phyloP scores from a whole-genome alignment of 2,113 vertebrate species.

The Lepidothrix coronata region DNA sequence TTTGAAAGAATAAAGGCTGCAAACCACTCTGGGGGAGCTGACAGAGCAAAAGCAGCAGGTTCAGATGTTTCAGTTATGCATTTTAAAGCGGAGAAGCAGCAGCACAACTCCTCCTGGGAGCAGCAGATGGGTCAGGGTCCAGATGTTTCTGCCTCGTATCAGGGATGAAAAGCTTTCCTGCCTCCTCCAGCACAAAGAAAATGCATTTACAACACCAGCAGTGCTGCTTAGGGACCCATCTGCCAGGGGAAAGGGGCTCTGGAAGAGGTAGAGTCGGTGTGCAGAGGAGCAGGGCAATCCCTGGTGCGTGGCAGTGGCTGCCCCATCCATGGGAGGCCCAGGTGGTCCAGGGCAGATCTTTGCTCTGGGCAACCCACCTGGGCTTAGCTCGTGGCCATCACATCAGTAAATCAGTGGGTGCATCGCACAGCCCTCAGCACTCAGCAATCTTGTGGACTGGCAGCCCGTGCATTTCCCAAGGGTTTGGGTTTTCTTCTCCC shows the following conservation, averaged over 20 bases:
- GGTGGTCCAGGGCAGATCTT: not conserved
- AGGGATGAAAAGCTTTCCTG: not conserved
- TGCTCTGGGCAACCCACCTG: not conserved
- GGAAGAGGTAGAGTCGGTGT: not conserved
- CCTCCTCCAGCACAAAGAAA: not conserved
- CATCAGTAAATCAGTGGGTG: not conserved
- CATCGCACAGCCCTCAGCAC: fast-evolving
- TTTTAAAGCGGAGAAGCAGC: not conserved
- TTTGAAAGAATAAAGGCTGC: not conserved
- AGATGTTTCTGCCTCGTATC: not conserved
- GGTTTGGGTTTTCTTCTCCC: not conserved
- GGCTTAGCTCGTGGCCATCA: not conserved
- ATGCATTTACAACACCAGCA: not conserved
- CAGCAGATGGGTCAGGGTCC: not conserved
- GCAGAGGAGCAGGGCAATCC: not conserved
- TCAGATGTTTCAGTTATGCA: not conserved
- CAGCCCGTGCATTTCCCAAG: not conserved
- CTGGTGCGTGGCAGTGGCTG: fast-evolving
- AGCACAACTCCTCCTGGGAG: not conserved
- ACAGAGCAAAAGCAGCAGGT: not conserved
- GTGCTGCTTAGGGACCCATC: not conserved
- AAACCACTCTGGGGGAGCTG: not conserved
- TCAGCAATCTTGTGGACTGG: fast-evolving
- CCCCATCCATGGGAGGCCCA: not conserved
- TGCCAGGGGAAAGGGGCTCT: not conserved